Conservation (phyloP, 2,888 invertebrate species). For the Agrotis segetum region DNA sequence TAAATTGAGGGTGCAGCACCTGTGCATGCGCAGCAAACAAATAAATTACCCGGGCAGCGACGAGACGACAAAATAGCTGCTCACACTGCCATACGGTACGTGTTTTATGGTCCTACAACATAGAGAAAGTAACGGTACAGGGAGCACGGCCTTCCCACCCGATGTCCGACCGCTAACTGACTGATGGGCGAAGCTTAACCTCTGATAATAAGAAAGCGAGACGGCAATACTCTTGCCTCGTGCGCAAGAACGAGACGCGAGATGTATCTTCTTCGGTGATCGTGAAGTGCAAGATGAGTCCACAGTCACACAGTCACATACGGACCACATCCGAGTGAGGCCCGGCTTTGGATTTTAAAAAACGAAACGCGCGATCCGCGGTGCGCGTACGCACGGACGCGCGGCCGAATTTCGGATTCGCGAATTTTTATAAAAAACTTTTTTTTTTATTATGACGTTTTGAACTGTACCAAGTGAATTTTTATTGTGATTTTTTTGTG, state of each 20-base stretch:
- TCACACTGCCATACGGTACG: constrained; percentile 80
- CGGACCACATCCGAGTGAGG: constrained; percentile 89
- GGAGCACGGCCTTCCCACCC: constrained; percentile 85
- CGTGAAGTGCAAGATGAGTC: constrained; percentile 90
- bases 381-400: constrained; percentile 86
- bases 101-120: constrained; percentile 81
- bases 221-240: constrained; percentile 69
- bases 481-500: constrained; percentile 74
- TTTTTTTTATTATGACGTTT: constrained; percentile 66
- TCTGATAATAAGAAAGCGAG: constrained; percentile 89
- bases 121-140: constrained; percentile 86
- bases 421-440: constrained; percentile 67
- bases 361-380: constrained; percentile 82
- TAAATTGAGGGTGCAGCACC: constrained; percentile 74
- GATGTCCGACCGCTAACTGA: constrained; percentile 88
- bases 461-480: constrained; percentile 69
- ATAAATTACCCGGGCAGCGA: constrained; percentile 80
- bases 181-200: constrained; percentile 89
- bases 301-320: constrained; percentile 91
- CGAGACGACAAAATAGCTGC: constrained; percentile 81
- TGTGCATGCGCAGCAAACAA: constrained; percentile 72
- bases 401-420: constrained; percentile 77
- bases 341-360: constrained; percentile 85
- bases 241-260: constrained; percentile 76
- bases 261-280: constrained; percentile 90